Percentiles rank a stretch among this genome's conserved stretches.
These are phyloP conservation scores for Rattus norvegicus DNA, from an alignment of 2,113 vertebrate species.

Conservation along the genomic window GRCr8 NC_086020.1:19887001-19887500, in stretches of 20 bases:
- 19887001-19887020: background rate
- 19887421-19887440: no score
- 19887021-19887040: background rate
- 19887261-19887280: background rate
- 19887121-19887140: background rate
- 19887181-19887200: background rate
- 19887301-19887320: no score
- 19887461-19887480: background rate
- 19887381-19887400: background rate
- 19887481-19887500: background rate
- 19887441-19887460: no score
- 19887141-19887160: background rate
- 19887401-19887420: background rate
- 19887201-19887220: background rate
- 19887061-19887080: background rate
- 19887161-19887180: background rate
- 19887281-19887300: no score
- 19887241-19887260: background rate
- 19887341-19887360: background rate
- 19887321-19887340: background rate
- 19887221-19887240: background rate
- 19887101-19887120: background rate
- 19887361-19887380: background rate
- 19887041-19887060: background rate
- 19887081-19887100: background rate